phyloP scores from a whole-genome alignment of 37 sponge, comb jelly and placozoan genomes.

The Halichondria panicea region DNA sequence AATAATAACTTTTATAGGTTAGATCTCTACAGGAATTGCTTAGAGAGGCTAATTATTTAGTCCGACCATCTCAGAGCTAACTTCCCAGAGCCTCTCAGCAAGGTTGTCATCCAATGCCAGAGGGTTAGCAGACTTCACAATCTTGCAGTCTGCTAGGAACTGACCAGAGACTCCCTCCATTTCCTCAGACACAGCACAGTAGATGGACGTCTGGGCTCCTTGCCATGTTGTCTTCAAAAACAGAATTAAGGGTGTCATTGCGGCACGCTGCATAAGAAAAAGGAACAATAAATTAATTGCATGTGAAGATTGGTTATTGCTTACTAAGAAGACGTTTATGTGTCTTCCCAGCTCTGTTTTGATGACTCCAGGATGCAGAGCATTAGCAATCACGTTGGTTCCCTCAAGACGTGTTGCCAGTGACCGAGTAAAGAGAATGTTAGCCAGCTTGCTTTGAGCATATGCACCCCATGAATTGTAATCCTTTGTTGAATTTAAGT shows the following conservation, averaged over 20 bases:
- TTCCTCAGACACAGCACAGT: conserved; percentile 77
- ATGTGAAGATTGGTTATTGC: no score
- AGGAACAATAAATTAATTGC: no score
- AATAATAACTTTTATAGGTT: no score
- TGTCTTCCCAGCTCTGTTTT: no score
- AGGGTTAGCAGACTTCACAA: not conserved
- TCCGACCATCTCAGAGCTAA: conserved; percentile 37
- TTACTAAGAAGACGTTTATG: no score
- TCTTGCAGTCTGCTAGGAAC: conserved; percentile 57
- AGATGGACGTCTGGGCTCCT: conserved; percentile 49
- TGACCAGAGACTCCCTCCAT: conserved; percentile 58
- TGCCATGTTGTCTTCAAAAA: conserved; percentile 57
- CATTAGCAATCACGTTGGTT: conserved; percentile 49
- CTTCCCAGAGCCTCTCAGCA: conserved; percentile 65
- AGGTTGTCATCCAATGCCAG: conserved; percentile 27
- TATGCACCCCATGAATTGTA: conserved; percentile 42
- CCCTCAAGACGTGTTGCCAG: conserved; percentile 59
- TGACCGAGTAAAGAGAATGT: conserved; percentile 76
- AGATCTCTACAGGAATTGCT: no score
- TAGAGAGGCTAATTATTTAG: no score
- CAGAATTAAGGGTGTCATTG: no score
- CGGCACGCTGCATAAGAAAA: no score
- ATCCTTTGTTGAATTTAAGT: conserved; percentile 19
- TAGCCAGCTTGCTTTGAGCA: conserved; percentile 74
- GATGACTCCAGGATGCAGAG: conserved; percentile 3